Evolutionary conservation across 2,797 vertebrate genomes (phyloP).

Genomic region (Dipus sagitta): DNA sequence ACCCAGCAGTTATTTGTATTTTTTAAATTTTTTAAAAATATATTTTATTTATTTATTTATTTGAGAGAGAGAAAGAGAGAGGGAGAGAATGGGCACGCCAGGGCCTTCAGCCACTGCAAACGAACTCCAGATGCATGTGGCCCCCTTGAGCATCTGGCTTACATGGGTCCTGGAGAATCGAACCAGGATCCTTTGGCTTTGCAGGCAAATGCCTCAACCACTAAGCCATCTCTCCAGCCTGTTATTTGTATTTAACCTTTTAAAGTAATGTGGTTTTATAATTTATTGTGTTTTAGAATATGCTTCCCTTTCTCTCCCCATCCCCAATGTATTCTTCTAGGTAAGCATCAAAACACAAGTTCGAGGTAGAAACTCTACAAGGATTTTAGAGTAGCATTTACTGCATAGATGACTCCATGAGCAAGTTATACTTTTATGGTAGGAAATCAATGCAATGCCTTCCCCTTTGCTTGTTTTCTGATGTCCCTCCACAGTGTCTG

Average conservation of each 20-base stretch:
- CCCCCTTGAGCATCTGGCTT: too few species aligned
- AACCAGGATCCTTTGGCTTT: too few species aligned
- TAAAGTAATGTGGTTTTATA: background rate
- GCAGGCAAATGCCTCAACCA: too few species aligned
- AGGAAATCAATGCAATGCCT: background rate
- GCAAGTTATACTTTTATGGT: background rate
- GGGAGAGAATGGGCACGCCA: too few species aligned
- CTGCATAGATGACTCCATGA: background rate
- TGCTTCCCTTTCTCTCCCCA: background rate
- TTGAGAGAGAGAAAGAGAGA: too few species aligned
- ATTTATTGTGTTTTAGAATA: background rate
- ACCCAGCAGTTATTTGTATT: too few species aligned
- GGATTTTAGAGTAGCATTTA: background rate
- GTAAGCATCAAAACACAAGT: conserved; percentile 33
- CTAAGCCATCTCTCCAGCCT: too few species aligned
- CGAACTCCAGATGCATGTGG: too few species aligned
- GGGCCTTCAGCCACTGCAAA: too few species aligned
- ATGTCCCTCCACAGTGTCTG: background rate
- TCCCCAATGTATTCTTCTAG: background rate
- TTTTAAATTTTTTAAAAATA: too few species aligned
- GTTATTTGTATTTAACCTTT: background rate
- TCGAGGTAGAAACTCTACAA: background rate
- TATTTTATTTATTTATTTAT: too few species aligned
- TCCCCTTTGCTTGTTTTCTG: background rate
- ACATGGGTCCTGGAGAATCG: too few species aligned